Evolutionary conservation across 2,113 vertebrate genomes (phyloP), one percentile per base, ranked within the genome.

Genomic region (Mystacornis crossleyi): DNA sequence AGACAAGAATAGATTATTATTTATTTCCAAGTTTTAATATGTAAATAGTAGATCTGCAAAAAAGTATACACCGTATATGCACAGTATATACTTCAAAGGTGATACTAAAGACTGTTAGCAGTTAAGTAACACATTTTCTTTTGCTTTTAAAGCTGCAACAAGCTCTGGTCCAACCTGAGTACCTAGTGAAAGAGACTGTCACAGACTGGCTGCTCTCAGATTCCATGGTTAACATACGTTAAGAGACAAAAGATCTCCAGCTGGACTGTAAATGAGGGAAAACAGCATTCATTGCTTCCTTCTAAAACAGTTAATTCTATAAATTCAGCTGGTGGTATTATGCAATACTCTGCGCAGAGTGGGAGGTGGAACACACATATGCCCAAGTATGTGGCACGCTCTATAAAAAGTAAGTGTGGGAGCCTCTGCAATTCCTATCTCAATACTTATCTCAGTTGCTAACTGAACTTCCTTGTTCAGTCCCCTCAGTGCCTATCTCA

Each of bases 291-390:
- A 33, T 33, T 85, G 88, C 82, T 48, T 33, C 54, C n/a, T 61
- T 81, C 67, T 81, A 70, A 83, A 77, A 18, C 70, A 4, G 47
- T 69, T 62, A 86, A 69, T 93, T 93, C 91, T 87, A 18, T 89
- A 81, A 74, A 94, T 92, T 95, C 77, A 83, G 84, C 48, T 54
- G 69, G 72, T 36, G 38, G 3, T 43, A 86, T 95, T 95, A 95
- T 57, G 61, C 89, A 95, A 93, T 55, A 21, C 34, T 40, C 73
- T 6, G 65, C 70, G 2, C 19, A 18, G 72, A 91, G 88, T 86
- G 88, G 94, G 93, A 94, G 89, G 71, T 47, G 51, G 65, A 89
- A 77, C 25, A 12, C 51, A 45, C 62, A 33, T 62, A 36, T 82
- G 89, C 89, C 58, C 43, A 60, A 78, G 62, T 42, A 80, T 77